These are phyloP conservation scores for Vannuccia rotundouncinata DNA, from an alignment of 2,888 invertebrate genomes.

Conservation along the genomic window DNA sequence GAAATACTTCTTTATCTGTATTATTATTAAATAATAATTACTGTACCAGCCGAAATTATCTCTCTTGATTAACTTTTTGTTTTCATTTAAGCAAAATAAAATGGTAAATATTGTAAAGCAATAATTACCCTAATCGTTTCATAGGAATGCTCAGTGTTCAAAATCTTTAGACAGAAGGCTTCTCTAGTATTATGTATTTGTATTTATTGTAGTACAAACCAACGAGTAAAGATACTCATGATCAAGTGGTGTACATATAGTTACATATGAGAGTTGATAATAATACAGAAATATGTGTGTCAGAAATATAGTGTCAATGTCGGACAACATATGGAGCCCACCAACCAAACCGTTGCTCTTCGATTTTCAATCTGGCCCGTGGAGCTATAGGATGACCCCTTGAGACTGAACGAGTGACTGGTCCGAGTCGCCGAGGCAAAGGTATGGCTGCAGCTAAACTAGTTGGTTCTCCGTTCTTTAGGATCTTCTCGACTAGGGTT, in stretches of 20 bases:
- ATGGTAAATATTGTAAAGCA: no score
- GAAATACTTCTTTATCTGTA: no score
- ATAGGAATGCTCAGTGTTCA: no score
- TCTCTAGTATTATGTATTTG: no score
- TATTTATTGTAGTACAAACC: not conserved
- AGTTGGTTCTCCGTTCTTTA: not conserved
- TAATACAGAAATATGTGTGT: not conserved
- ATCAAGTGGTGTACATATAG: not conserved
- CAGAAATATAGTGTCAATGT: not conserved
- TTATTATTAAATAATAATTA: no score
- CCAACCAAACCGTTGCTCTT: slow-evolving; percentile 12
- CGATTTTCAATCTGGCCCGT: slow-evolving; percentile 4
- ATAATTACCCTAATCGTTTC: no score
- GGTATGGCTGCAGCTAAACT: slow-evolving; percentile 13
- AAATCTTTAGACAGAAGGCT: no score
- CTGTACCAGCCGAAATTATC: no score
- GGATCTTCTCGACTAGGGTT: not conserved
- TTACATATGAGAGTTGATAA: not conserved
- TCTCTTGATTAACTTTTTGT: no score
- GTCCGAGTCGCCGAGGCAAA: not conserved
- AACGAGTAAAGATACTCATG: not conserved
- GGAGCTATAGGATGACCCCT: not conserved
- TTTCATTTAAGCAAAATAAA: no score
- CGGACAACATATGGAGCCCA: not conserved
- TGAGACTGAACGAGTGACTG: not conserved